Evolutionary conservation across 92 coral and sea anemone species (phyloP), one percentile per base, ranked within the genome.

Genomic region (Pocillopora meandrina): DNA sequence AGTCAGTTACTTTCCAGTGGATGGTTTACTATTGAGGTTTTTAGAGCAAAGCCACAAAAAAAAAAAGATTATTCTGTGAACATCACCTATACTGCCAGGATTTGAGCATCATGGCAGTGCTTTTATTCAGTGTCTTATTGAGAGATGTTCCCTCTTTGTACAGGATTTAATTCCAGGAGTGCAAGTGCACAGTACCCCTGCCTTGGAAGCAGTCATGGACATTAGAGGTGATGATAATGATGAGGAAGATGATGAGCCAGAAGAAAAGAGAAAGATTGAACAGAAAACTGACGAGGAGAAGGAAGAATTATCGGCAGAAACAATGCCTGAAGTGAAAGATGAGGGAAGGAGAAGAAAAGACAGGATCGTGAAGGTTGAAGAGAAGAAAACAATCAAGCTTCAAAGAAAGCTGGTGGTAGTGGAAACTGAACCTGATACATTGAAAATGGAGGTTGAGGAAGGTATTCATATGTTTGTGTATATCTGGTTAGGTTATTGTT

Each of bases 201-300:
- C 99, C 1, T 82, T 96, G 81, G 99, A 96, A 63, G 99, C 99
- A 18, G 91, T 96, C 76, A 96, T 96, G 99, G 98, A 94, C 69
- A 85, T 96, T 57, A 98, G 95, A n/a, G 92, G 91, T 15, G 99
- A 96, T 64, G 98, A 94, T 33, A 90, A 90, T 26, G 99, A 92
- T 59, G 98, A 92, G 66, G 95, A 92, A 26, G 92, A 81, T 56
- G 83, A 74, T 16, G 94, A 92, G 68, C 78, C 87, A 70, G 90
- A 90, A 64, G 88, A 93, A 75, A 81, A 56, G 55, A 83, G 52
- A 42, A 42, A 78, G 62, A 84, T 57, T 56, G 92, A 89, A 69
- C 85, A 87, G 81, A 67, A 89, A 71, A 20, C 49, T 16, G 90
- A 92, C 34, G 84, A 84, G 72, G 92, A 86, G 57, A 88, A 80